Base-by-base conservation (phyloP, 2,797 vertebrate genomes). In the Sebastes melanostomus region DNA sequence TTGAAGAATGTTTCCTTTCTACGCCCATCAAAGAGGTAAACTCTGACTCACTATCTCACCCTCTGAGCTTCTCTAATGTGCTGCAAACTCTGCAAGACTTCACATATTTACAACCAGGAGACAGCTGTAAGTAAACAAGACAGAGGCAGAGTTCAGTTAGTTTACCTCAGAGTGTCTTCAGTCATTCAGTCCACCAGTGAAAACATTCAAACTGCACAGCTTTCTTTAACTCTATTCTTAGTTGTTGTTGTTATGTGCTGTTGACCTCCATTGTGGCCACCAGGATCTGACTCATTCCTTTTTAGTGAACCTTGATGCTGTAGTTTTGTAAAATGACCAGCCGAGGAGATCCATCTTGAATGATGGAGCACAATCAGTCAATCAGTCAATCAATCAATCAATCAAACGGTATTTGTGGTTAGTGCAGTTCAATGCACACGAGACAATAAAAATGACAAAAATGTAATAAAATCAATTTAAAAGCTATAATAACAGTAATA, bases 251-350 rank as follows among this genome's bases (percentile, higher is more conserved):
- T 32, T 12, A 3, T 58, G 24, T 58, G 24, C 24, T 32, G 18
- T 9, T 24, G 12, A 1, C 20, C 32, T 27, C 22, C 16, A 29
- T n/a, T 46, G 2, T n/a, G 50, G 50, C 18, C 50, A 52, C 50
- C 3, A 20, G 50, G 25, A 5, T 14, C 16, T 3, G 18, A 38
- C 24, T 13, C 1, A 10, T 18, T 66, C 9, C 42, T 36, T 6
- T 75, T 1, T 3, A 1, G 2, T n/a, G 0, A 29, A 29, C 11
- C 9, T 3, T 34, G n/a, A 18, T 63, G 68, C 4, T 84, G 89
- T 72, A 90, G 84, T 79, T 83, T 20, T 42, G 32, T n/a, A 1
- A 2, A 2, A 4, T 61, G 38, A 66, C 91, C 93, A 94, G 89
- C 77, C 90, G 92, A 87, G 88, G 91, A 85, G 63, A 38, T 76